Percentiles rank a stretch among this genome's conserved stretches.
Conservation (phyloP, 2,888 invertebrate species). For the Lamellibrachia satsuma region DNA sequence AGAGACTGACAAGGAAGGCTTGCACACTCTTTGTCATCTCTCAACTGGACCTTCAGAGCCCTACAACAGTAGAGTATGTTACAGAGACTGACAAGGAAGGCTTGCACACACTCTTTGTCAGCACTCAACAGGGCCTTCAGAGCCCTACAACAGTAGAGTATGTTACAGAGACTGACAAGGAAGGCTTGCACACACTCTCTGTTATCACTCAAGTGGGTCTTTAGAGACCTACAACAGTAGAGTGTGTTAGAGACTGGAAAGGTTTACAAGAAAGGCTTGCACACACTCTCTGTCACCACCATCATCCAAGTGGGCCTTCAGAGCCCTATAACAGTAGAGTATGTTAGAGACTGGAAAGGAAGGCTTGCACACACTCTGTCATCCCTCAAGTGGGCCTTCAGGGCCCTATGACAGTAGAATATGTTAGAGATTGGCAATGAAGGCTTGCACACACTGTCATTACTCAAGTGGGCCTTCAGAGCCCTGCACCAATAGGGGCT, state of each 20-base stretch:
- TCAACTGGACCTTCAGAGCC: background rate
- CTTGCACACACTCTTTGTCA: slow-evolving; percentile 93
- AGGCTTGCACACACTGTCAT: slow-evolving; percentile 93
- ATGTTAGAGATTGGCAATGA: slow-evolving; percentile 95
- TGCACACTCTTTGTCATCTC: slow-evolving; percentile 79
- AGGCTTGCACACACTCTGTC: slow-evolving; percentile 83
- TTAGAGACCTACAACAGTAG: slow-evolving; percentile 68
- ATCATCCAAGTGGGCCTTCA: slow-evolving; percentile 83
- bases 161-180: slow-evolving; percentile 87
- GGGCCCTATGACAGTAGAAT: slow-evolving; percentile 71
- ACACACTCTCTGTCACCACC: slow-evolving; percentile 88
- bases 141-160: slow-evolving; percentile 69
- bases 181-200: slow-evolving; percentile 93
- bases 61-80: slow-evolving; percentile 79
- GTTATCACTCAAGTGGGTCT: slow-evolving; percentile 80
- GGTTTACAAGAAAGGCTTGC: slow-evolving; percentile 90
- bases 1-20: slow-evolving; percentile 90
- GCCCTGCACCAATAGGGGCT: slow-evolving; percentile 68
- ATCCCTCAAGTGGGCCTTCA: too few species aligned
- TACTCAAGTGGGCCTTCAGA: slow-evolving; percentile 73
- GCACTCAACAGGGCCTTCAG: slow-evolving; percentile 87
- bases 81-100: slow-evolving; percentile 90
- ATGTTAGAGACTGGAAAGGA: slow-evolving; percentile 90
- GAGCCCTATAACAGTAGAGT: slow-evolving; percentile 69
- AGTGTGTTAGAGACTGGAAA: slow-evolving; percentile 81